Base-by-base conservation (phyloP, 2,797 vertebrate species). In the Anguilla obscura region DNA sequence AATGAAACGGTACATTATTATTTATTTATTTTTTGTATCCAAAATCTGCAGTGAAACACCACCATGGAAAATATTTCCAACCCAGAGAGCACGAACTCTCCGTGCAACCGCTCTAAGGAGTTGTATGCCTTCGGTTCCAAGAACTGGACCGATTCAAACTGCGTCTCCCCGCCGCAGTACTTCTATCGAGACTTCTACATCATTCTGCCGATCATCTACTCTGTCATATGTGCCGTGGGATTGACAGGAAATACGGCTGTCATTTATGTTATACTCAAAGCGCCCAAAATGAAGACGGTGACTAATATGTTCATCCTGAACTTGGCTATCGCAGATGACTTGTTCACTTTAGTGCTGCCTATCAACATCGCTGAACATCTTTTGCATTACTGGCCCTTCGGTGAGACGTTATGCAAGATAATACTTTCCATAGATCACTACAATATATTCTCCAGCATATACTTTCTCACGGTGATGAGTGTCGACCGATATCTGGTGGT, bases 231-330 rank as follows among this genome's bases (percentile, higher is more conserved):
- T 0, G 96, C 97, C 0, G 96, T 96, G 82, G 97, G 97, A 10
- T 95, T 98, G 88, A 96, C 95, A 0, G 96, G 97, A 8, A 98
- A 98, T 92, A 96, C 95, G 0, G 96, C 97, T 0, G 96, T 98
- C 90, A 97, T 97, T 92, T 97, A 96, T 0, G 96, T 98, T 69
- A 97, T 97, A 91, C 95, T 97, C 69, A 97, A 96, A 92, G 97
- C 96, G 0, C 97, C 97, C n/a, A 97, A 96, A 92, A 97, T 97
- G 97, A 97, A 97, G 89, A 97, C 97, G 0, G 97, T 97, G 8
- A 98, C 97, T 63, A 97, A 97, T 3, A 97, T 98, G 96, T 98
- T 98, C 93, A 97, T 97, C 90, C 94, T 98, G 83, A 98, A 97
- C 93, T 90, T 97, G 24, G 97, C 97, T 0, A 95, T 98, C 0